phyloP scores from a whole-genome alignment of 2,113 vertebrate species.

The Brienomyrus brachyistius region DNA sequence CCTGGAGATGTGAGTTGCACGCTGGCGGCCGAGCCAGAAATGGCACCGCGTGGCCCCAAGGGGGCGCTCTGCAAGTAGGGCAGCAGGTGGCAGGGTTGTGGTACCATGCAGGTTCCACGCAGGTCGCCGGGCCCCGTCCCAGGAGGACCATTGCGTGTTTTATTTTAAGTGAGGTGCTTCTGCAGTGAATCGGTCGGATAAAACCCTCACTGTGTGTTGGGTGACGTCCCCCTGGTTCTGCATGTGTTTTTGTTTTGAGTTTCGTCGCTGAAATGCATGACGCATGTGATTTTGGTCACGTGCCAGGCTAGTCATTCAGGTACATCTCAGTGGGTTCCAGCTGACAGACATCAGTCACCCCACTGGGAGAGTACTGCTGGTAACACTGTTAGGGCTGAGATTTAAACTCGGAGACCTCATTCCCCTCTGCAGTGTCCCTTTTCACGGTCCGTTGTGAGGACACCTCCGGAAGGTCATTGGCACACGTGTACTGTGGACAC shows the following conservation, averaged over 20 bases:
- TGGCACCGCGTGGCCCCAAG: no score
- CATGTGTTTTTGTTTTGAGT: background rate
- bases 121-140: background rate
- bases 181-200: background rate
- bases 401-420: background rate
- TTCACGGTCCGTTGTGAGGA: background rate
- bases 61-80: background rate
- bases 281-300: background rate
- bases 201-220: background rate
- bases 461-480: background rate
- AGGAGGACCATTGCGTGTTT: background rate
- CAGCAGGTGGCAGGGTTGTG: background rate
- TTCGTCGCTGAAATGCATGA: background rate
- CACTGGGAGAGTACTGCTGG: background rate
- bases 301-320: background rate
- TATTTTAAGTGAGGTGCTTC: background rate
- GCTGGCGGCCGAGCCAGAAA: constrained; percentile 14
- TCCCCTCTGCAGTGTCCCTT: background rate
- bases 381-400: background rate
- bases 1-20: constrained; percentile 83
- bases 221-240: background rate
- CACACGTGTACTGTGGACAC: background rate
- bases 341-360: background rate
- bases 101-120: background rate
- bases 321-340: background rate